phyloP scores from a whole-genome alignment of 2,797 vertebrate genomes.

The Clarias platycephalus region DNA sequence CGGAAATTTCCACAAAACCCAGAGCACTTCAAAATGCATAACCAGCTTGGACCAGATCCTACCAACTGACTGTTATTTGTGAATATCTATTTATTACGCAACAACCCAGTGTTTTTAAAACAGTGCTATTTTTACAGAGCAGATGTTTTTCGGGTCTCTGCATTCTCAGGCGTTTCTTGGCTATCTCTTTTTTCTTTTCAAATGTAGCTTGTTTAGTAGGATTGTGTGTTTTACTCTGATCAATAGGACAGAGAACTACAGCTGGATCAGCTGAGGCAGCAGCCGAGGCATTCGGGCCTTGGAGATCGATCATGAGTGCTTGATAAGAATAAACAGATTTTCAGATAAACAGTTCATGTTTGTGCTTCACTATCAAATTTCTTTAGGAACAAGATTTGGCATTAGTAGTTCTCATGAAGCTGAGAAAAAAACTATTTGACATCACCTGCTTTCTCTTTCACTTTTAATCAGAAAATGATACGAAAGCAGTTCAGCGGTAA shows the following conservation, averaged over 20 bases:
- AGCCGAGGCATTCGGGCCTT: background rate
- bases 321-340: constrained; percentile 13
- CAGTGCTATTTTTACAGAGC: constrained; percentile 42
- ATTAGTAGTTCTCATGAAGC: background rate
- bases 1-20: constrained; percentile 19
- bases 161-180: constrained; percentile 33
- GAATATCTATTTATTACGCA: constrained; percentile 37
- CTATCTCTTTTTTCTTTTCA: constrained; percentile 10
- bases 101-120: constrained; percentile 38
- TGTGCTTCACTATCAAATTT: background rate
- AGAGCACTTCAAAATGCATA: constrained; percentile 19
- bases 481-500: background rate
- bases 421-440: background rate
- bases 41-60: constrained; percentile 22
- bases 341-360: constrained; percentile 2
- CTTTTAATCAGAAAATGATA: no score
- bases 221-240: background rate
- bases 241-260: background rate
- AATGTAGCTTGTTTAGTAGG: background rate
- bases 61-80: constrained; percentile 33
- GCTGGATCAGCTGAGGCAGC: background rate
- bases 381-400: background rate
- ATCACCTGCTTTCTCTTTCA: background rate
- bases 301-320: background rate
- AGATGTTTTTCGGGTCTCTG: constrained; percentile 41